A percentile compares a stretch with the other conserved stretches of the same genome.
Evolutionary conservation across 92 coral and sea anemone species (phyloP).

Genomic region (Scolanthus callimorphus): DNA sequence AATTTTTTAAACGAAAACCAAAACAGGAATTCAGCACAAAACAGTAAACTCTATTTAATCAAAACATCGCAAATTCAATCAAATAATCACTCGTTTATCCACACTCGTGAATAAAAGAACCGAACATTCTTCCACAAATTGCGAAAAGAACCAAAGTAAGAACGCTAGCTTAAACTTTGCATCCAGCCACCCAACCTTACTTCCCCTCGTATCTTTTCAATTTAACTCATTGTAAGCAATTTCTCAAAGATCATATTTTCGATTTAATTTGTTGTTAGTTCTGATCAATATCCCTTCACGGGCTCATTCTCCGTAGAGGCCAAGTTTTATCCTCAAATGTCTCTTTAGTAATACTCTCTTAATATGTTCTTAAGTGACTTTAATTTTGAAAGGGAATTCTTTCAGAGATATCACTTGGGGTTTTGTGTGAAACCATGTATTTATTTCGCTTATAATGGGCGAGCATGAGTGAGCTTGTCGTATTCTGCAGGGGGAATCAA

Average conservation of each 20-base stretch:
- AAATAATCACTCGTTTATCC: constrained; percentile 19
- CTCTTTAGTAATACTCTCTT: constrained; percentile 16
- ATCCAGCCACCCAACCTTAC: too few species aligned
- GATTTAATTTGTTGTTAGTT: not conserved
- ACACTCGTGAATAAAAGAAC: constrained; percentile 14
- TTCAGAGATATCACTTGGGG: not conserved
- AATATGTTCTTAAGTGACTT: constrained; percentile 53
- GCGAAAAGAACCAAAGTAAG: too few species aligned
- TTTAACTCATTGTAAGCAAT: not conserved
- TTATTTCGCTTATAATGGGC: too few species aligned
- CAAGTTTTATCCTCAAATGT: not conserved
- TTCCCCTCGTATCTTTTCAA: too few species aligned
- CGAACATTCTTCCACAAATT: constrained; percentile 33
- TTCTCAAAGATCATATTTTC: not conserved
- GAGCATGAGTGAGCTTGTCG: too few species aligned
- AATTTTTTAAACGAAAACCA: too few species aligned
- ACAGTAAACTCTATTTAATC: too few species aligned
- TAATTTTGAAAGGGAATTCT: constrained; percentile 28
- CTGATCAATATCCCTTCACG: not conserved
- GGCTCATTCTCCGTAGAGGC: not conserved
- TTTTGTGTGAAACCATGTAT: not conserved
- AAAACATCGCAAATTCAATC: too few species aligned
- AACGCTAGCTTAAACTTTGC: too few species aligned
- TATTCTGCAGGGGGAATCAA: too few species aligned
- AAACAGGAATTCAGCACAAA: too few species aligned